Percentiles rank a stretch among this genome's conserved stretches.
Evolutionary conservation across 2,113 vertebrate species (phyloP).

Genomic region (Noctilio leporinus): DNA sequence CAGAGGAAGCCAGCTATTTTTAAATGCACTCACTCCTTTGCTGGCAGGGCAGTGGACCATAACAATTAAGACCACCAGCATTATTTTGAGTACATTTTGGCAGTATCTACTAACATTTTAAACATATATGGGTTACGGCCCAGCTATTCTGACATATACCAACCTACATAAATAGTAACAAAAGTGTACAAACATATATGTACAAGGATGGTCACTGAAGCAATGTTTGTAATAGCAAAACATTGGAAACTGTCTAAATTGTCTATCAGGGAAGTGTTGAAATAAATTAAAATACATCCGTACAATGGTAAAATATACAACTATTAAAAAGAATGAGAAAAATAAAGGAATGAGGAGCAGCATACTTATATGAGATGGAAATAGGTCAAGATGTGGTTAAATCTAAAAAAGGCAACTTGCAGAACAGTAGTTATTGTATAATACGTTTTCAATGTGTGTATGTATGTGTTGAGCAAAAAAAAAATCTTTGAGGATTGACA

Average conservation of each 20-base stretch:
- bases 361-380: background rate
- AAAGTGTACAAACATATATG: background rate
- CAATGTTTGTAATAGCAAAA: background rate
- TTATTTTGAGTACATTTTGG: slow-evolving; percentile 18
- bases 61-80: background rate
- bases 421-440: background rate
- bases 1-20: slow-evolving; percentile 7
- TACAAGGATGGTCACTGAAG: background rate
- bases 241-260: background rate
- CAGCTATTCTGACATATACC: background rate
- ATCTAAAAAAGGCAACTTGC: background rate
- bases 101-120: slow-evolving; percentile 20
- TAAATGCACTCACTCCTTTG: background rate
- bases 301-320: background rate
- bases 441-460: background rate
- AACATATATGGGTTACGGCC: background rate
- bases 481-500: background rate
- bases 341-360: too few species aligned
- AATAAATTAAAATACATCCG: background rate
- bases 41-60: background rate
- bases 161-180: background rate
- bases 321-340: background rate
- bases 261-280: background rate
- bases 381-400: background rate
- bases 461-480: background rate